Conservation (phyloP, 1,140 invertebrate species). For the Stegodyphus dumicola region DNA sequence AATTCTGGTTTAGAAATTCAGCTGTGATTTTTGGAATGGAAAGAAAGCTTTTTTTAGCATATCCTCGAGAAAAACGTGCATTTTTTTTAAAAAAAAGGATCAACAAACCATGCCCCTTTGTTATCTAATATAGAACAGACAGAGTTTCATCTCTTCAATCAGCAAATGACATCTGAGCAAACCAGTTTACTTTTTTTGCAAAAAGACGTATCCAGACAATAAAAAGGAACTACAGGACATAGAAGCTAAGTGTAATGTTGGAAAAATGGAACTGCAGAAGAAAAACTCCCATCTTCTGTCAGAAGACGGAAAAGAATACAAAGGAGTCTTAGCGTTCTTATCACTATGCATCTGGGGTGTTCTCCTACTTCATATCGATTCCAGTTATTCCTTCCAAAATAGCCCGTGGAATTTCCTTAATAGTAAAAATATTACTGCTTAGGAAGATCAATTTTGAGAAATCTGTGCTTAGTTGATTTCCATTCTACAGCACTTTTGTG, state of each 20-base stretch:
- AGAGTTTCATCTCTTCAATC: slow-evolving; percentile 38
- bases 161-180: slow-evolving; percentile 45
- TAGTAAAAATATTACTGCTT: no score
- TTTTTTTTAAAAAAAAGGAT: slow-evolving; percentile 18
- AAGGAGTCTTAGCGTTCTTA: slow-evolving; percentile 22
- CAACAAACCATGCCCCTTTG: not conserved
- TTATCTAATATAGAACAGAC: not conserved
- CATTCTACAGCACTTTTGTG: no score
- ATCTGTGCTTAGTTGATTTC: no score
- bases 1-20: no score
- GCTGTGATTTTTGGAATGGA: no score
- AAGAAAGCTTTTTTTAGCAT: no score
- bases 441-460: no score
- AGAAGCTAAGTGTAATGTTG: slow-evolving; percentile 8
- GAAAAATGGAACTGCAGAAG: not conserved
- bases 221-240: slow-evolving; percentile 25
- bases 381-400: slow-evolving; percentile 15
- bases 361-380: slow-evolving; percentile 29
- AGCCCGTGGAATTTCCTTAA: not conserved
- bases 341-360: slow-evolving; percentile 30
- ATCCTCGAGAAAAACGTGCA: no score
- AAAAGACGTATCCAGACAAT: slow-evolving; percentile 29
- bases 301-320: slow-evolving; percentile 45
- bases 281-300: slow-evolving; percentile 12
- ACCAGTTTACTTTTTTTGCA: not conserved